Percentiles rank a stretch among this genome's conserved stretches.
Evolutionary conservation across 2,113 vertebrate species (phyloP).

Genomic region (Nerophis ophidion): DNA sequence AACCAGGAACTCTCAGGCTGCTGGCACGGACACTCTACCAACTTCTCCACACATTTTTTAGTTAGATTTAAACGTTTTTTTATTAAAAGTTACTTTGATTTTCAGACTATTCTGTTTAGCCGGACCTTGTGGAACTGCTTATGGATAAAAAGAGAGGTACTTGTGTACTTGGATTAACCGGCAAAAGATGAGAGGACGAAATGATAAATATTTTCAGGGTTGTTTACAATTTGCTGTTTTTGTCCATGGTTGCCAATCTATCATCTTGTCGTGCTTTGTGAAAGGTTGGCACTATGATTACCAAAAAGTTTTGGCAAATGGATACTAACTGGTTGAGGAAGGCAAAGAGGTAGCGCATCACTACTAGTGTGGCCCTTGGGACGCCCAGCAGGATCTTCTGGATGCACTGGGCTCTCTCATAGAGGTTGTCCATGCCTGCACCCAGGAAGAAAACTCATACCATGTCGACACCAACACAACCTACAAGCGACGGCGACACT

Average conservation of each 20-base stretch:
- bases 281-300: neutral
- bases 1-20: too few species aligned
- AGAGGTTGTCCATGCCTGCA: constrained; percentile 94
- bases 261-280: neutral
- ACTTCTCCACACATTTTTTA: too few species aligned
- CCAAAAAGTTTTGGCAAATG: neutral
- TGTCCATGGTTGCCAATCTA: too few species aligned
- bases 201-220: too few species aligned
- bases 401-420: constrained; percentile 92
- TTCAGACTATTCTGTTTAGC: too few species aligned
- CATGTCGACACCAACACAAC: neutral
- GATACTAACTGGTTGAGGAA: constrained; percentile 98
- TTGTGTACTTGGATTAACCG: neutral
- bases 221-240: too few species aligned
- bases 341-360: constrained; percentile 98
- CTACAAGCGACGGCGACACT: constrained; percentile 58
- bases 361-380: constrained; percentile 86
- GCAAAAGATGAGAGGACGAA: neutral
- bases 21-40: too few species aligned
- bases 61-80: too few species aligned
- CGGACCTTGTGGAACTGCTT: too few species aligned
- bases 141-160: too few species aligned
- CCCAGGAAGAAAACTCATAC: constrained; percentile 6
- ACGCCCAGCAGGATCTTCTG: constrained; percentile 90
- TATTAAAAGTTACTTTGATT: too few species aligned